A percentile compares a stretch with the other conserved stretches of the same genome.
phyloP scores from a whole-genome alignment of 2,888 invertebrate species.

The Rhodophaea formosa region DNA sequence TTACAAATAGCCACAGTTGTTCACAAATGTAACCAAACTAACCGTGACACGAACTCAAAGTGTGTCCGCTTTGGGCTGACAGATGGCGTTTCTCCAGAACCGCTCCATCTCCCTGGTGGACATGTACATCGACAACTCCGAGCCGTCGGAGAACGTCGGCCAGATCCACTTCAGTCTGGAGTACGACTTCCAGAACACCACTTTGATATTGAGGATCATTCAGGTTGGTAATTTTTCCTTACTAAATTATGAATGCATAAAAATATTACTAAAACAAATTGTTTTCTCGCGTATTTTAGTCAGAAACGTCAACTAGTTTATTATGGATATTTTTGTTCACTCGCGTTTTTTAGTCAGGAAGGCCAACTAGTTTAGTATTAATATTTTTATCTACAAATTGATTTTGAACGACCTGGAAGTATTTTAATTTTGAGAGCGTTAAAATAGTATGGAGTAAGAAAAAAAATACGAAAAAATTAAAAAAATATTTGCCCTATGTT shows the following conservation, averaged over 20 bases:
- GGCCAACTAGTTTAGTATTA: no score
- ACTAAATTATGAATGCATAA: background rate
- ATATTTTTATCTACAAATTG: no score
- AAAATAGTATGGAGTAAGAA: no score
- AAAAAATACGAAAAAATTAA: no score
- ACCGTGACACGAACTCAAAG: slow-evolving; percentile 42
- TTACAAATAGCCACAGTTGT: background rate
- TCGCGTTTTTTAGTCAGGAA: no score
- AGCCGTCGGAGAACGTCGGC: slow-evolving; percentile 95
- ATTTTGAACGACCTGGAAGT: no score
- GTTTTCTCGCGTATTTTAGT: no score
- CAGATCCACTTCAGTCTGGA: slow-evolving; percentile 96
- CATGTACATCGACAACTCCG: slow-evolving; percentile 97
- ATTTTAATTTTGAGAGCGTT: no score
- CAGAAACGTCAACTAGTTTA: no score
- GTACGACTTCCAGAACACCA: slow-evolving; percentile 96
- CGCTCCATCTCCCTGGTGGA: slow-evolving; percentile 95
- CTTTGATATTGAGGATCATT: slow-evolving; percentile 93
- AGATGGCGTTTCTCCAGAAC: slow-evolving; percentile 89
- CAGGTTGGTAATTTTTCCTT: slow-evolving; percentile 82
- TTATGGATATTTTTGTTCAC: no score
- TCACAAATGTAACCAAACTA: background rate
- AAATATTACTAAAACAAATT: no score
- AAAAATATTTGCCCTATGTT: no score
- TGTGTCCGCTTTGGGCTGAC: slow-evolving; percentile 66